Evolutionary conservation across 2,888 invertebrate species (phyloP).

Genomic region (Dasypolia templi): DNA sequence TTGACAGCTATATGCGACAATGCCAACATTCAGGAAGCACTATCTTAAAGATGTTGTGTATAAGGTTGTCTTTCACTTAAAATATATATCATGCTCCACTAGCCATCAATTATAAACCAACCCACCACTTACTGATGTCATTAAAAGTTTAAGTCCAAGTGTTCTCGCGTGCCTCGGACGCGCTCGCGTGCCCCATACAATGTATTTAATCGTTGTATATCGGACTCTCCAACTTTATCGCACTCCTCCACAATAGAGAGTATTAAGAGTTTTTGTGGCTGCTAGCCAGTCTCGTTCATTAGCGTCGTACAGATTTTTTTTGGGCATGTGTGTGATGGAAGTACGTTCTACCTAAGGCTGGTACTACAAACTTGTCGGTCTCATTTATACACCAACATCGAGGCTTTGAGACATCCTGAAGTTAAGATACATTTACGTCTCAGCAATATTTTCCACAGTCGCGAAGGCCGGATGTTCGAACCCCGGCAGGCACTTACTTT

Average conservation of each 20-base stretch:
- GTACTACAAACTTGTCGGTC: neutral
- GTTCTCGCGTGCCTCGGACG: constrained; percentile 35
- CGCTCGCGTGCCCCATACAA: constrained; percentile 43
- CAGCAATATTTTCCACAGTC: neutral
- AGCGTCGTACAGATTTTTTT: neutral
- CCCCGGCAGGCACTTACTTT: neutral
- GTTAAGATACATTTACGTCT: no score
- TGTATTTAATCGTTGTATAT: constrained; percentile 53
- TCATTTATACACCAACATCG: no score
- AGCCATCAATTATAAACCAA: neutral
- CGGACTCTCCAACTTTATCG: constrained; percentile 41
- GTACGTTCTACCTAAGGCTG: neutral
- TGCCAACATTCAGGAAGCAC: neutral
- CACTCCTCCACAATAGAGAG: neutral
- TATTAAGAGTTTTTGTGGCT: constrained; percentile 17
- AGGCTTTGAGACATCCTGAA: no score
- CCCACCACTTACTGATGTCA: constrained; percentile 15
- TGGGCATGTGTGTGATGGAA: no score
- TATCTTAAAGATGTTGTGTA: neutral
- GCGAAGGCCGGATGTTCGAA: neutral
- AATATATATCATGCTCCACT: neutral
- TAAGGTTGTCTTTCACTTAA: neutral
- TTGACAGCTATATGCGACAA: neutral
- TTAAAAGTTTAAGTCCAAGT: constrained; percentile 32
- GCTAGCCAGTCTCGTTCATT: constrained; percentile 1